Evolutionary conservation across 1,140 invertebrate species (phyloP), one percentile per base, ranked within the genome.

Genomic region (Chionoecetes opilio): DNA sequence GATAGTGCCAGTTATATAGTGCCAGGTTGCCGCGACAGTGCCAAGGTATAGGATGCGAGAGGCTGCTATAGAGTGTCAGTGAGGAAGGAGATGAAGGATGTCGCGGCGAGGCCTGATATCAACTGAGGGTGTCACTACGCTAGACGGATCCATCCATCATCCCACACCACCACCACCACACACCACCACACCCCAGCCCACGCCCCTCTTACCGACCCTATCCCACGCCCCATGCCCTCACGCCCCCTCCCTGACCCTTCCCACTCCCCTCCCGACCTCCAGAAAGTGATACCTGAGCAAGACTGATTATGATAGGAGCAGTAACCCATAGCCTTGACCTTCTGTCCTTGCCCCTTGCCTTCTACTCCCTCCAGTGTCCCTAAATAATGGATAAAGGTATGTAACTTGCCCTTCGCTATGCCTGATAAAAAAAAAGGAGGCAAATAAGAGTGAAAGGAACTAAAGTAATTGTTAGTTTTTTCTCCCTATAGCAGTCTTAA

Each of bases 241-340:
- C n/a, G n/a, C n/a, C n/a, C n/a, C n/a, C n/a, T n/a, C n/a, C n/a
- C n/a, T n/a, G n/a, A n/a, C n/a, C n/a, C n/a, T n/a, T n/a, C n/a
- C n/a, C n/a, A 17, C 46, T 14, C 29, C 86, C 86, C 37, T 35
- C 34, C 86, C 14, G 63, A 53, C 63, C 63, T 26, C 63, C 63
- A 26, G 63, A 75, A 75, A 75, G 63, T 75, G 63, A 75, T 75
- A 75, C 63, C n/a, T 75, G 63, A 75, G 63, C 63, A 75, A 75
- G 63, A 75, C 63, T 75, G 63, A 75, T 75, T 75, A 75, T 75
- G 63, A 75, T 75, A 26, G 63, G 63, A n/a, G 63, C 63, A 75
- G 63, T 26, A n/a, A 6, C 86, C 38, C n/a, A 8, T 14, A 34
- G 29, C 35, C 35, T 38, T 11, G 32, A 32, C 32, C 26, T n/a